Evolutionary conservation across 1,140 invertebrate genomes (phyloP).

Genomic region (Teleopsis dalmanni): DNA sequence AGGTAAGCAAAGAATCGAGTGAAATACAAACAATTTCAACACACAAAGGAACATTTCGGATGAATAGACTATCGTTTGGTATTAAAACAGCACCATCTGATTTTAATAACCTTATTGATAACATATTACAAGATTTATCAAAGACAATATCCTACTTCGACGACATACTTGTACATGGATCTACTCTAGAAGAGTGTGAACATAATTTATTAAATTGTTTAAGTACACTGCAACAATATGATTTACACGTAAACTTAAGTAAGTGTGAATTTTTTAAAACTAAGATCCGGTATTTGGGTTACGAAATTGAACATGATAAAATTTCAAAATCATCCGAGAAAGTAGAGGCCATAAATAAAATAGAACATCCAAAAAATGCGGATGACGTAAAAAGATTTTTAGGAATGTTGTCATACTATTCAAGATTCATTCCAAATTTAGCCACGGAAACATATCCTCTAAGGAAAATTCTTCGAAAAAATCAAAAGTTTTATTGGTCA

Average conservation of each 20-base stretch:
- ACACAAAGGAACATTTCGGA: constrained; percentile 31
- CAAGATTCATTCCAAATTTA: constrained; percentile 22
- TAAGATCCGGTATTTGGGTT: constrained; percentile 13
- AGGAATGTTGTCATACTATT: constrained; percentile 28
- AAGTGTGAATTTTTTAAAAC: constrained; percentile 42
- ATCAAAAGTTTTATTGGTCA: constrained; percentile 16
- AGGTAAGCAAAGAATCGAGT: constrained; percentile 22
- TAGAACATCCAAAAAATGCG: background rate
- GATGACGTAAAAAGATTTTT: constrained; percentile 10
- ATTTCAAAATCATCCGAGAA: constrained; percentile 15
- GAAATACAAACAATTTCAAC: constrained; percentile 30
- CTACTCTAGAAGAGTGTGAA: constrained; percentile 13
- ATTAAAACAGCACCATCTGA: constrained; percentile 29
- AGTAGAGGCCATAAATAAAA: constrained; percentile 17
- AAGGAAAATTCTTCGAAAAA: constrained; percentile 19
- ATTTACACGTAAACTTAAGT: constrained; percentile 43
- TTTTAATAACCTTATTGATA: constrained; percentile 29
- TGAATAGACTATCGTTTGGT: constrained; percentile 33
- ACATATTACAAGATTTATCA: constrained; percentile 15
- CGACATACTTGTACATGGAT: constrained; percentile 16
- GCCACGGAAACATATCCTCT: constrained; percentile 12
- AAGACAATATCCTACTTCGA: constrained; percentile 18
- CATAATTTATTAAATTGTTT: constrained; percentile 5
- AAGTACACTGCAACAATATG: constrained; percentile 8
- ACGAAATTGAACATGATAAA: constrained; percentile 2